Conservation (phyloP, 2,888 invertebrate species). For the Branchipolynoe longqiensis region DNA sequence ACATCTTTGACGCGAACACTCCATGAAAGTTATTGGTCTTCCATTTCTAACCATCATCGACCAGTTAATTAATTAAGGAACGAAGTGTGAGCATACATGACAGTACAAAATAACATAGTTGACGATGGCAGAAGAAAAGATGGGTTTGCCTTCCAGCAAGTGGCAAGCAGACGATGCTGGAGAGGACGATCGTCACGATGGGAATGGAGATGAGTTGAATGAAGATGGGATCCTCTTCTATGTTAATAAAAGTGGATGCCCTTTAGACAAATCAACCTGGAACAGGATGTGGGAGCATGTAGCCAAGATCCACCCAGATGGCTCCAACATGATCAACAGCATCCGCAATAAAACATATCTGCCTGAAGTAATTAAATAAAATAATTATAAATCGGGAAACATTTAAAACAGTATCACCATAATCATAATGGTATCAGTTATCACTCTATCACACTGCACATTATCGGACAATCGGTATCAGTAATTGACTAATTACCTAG, state of each 20-base stretch:
- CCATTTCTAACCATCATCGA: too few species aligned
- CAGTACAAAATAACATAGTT: neutral
- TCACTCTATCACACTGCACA: too few species aligned
- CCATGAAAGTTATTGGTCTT: too few species aligned
- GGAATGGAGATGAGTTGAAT: conserved; percentile 70
- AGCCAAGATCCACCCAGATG: conserved; percentile 78
- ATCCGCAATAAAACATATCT: conserved; percentile 70
- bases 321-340: conserved; percentile 71
- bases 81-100: neutral
- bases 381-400: too few species aligned
- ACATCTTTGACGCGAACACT: neutral
- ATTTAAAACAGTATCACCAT: too few species aligned
- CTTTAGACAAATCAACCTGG: conserved; percentile 80
- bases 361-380: conserved; percentile 73
- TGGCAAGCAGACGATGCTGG: conserved; percentile 39
- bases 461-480: too few species aligned
- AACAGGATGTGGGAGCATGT: conserved; percentile 81
- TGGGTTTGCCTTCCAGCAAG: neutral
- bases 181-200: conserved; percentile 58
- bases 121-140: conserved; percentile 1
- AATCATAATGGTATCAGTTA: too few species aligned
- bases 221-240: conserved; percentile 79
- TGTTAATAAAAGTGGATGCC: conserved; percentile 81
- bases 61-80: neutral
- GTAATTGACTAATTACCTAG: too few species aligned